Evolutionary conservation across 2,797 vertebrate genomes (phyloP), one percentile per base, ranked within the genome.

Genomic region (Kryptopterus vitreolus): DNA sequence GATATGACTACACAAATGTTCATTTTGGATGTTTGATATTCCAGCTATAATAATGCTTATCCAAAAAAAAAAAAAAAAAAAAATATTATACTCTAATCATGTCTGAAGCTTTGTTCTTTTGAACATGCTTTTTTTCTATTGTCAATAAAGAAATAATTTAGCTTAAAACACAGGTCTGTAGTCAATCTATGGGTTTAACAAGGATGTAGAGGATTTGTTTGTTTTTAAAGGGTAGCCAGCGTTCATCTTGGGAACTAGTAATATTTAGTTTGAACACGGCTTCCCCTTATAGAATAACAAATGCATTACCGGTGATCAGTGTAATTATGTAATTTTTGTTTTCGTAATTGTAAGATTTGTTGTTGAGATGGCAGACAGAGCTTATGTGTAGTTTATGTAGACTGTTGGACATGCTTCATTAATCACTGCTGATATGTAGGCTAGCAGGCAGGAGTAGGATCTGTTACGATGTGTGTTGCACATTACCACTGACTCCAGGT

Each of bases 331-430:
- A 0, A 4, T n/a, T 35, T 65, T 57, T 58, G 24, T n/a, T 77
- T 61, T 50, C 50, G 22, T 59, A 58, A 74, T 79, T 81, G 63
- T 43, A 29, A 22, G 58, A 33, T 82, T 78, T 76, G 55, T 26
- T 50, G 57, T 80, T 75, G 15, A 62, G 33, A 77, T 75, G 65
- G 72, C 63, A n/a, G 63, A 48, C 62, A 46, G 33, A 55, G 31
- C 66, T 76, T 82, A 55, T 77, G 69, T 61, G 22, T 70, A 24
- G 63, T 76, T 63, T 79, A 55, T 22, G 29, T 71, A 62, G 46
- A 68, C 52, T 70, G 15, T 73, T 43, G 62, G 58, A 77, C 65
- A 59, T 59, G 63, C 66, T 38, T 68, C 62, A 83, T 78, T 83
- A n/a, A 74, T 83, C 62, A 53, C 43, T 46, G 29, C 55, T 74